Conservation (phyloP, 2,888 invertebrate species). For the Capitulum mitella region DNA sequence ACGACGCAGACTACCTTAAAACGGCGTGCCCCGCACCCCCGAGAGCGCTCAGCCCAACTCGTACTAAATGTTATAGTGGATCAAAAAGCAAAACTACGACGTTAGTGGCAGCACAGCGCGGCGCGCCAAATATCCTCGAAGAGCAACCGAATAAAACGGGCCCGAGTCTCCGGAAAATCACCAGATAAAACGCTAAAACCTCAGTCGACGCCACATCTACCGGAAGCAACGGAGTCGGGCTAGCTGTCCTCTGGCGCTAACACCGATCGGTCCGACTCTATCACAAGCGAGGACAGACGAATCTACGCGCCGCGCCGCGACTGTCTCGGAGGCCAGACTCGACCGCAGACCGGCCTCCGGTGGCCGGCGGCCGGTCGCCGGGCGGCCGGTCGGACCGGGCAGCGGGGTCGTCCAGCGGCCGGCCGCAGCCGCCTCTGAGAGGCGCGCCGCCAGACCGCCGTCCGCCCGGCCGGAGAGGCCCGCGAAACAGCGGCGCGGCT, state of each 20-base stretch:
- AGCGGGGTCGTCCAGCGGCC: no score
- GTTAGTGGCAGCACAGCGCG: constrained; percentile 1
- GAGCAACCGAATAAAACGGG: background rate
- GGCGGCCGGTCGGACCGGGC: no score
- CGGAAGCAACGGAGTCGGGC: background rate
- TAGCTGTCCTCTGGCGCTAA: background rate
- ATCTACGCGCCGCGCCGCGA: no score
- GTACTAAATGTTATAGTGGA: background rate
- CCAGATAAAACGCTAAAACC: background rate
- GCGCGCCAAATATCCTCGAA: background rate
- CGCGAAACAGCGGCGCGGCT: no score
- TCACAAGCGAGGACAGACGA: background rate
- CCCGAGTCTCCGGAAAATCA: background rate
- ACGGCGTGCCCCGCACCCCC: no score
- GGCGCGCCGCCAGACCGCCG: background rate
- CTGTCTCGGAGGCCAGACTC: no score
- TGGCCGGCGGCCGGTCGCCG: background rate
- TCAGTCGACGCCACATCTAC: background rate
- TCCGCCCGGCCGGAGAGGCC: background rate
- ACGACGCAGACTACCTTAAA: no score
- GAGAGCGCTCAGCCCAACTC: no score
- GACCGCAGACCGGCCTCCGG: no score
- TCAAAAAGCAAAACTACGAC: background rate
- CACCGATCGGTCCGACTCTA: constrained; percentile 1
- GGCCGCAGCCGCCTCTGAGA: background rate